Evolutionary conservation across 2,888 invertebrate genomes (phyloP), one percentile per base, ranked within the genome.

Genomic region (Leptopterna dolabrata): DNA sequence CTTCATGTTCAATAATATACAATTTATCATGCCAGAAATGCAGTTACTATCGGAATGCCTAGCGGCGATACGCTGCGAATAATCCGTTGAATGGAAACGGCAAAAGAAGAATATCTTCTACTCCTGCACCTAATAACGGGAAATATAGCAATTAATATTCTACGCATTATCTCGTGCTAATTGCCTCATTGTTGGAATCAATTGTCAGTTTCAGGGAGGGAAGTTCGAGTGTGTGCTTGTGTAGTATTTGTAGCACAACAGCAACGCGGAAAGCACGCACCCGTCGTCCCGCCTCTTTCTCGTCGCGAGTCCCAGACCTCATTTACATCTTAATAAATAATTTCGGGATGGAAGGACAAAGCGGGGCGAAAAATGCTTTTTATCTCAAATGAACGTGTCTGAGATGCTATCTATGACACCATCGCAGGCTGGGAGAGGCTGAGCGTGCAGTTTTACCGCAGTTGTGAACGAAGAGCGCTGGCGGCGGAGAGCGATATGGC

Each of bases 131-230:
- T 36, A 7, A 7, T 2, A 36, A 7, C 7, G 36, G 36, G 36
- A 36, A 36, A 36, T 36, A 7, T 36, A 36, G 4, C 36, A 76
- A 76, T 76, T 76, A 76, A 36, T 36, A 76, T 76, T 36, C 76
- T 51, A 80, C 19, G n/a, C 45, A 41, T 4, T 27, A 43, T 80
- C 78, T 16, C 24, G 19, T 6, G 47, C 47, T 80, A 80, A 80
- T 80, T 80, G 4, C 47, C 45, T 24, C 27, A 24, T 80, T 80
- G 80, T 47, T 80, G 80, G 47, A 80, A 80, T 80, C 80, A 80
- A 80, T 80, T 80, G 80, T 47, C 80, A 41, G 76, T 51, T 16
- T 51, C 16, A 1, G n/a, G n/a, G 51, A 51, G n/a, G n/a, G n/a
- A 16, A 36, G 7, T 2, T 36, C 36, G 36, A 7, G 36, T 36